Evolutionary conservation across 2,888 invertebrate genomes (phyloP).

Genomic region (Agrochola macilenta): DNA sequence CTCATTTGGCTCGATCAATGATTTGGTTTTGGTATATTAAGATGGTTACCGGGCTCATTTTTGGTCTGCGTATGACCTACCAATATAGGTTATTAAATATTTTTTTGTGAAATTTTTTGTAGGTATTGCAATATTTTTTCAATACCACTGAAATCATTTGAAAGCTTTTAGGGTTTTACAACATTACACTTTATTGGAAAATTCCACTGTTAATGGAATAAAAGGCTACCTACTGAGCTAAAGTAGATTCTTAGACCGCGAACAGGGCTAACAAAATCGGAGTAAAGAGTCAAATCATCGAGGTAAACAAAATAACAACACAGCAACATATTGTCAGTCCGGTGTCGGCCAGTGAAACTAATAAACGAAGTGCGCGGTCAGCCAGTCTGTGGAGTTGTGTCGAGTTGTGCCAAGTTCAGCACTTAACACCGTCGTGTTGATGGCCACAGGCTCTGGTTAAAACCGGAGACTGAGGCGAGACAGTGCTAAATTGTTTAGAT

Average conservation of each 20-base stretch:
- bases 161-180: background rate
- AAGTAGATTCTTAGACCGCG: background rate
- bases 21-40: background rate
- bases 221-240: background rate
- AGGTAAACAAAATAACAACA: constrained; percentile 21
- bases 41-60: background rate
- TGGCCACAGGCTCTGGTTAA: constrained; percentile 14
- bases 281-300: background rate
- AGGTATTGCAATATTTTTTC: background rate
- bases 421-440: constrained; percentile 51
- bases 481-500: background rate
- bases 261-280: background rate
- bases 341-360: constrained; percentile 57
- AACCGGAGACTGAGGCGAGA: constrained; percentile 9
- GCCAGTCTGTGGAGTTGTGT: constrained; percentile 38
- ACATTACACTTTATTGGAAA: background rate
- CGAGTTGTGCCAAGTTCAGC: constrained; percentile 57
- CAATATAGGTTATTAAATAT: background rate
- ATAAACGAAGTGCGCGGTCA: constrained; percentile 64
- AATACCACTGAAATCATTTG: background rate
- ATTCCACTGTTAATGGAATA: background rate
- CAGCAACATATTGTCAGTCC: constrained; percentile 46
- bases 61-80: background rate
- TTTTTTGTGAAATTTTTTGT: background rate
- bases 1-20: constrained; percentile 1